Evolutionary conservation across 2,888 invertebrate genomes (phyloP).

Genomic region (Rhopalosiphum nymphaeae): DNA sequence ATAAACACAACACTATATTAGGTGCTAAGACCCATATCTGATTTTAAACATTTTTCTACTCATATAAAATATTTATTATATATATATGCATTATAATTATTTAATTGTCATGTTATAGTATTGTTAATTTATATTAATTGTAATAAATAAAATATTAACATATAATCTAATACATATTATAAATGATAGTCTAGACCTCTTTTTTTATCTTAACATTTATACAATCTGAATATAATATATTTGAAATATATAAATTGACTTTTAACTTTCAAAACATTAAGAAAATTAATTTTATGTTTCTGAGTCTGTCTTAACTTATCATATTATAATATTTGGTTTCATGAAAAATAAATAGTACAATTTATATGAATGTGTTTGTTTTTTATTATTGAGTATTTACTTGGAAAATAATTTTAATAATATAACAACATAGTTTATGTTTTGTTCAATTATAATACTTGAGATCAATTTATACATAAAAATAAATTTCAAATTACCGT

Average conservation of each 20-base stretch:
- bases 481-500: neutral
- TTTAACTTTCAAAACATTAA: neutral
- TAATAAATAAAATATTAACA: neutral
- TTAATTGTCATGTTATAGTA: neutral
- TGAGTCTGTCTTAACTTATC: neutral
- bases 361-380: neutral
- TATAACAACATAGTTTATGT: neutral
- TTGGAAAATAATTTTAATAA: neutral
- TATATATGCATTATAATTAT: neutral
- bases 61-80: neutral
- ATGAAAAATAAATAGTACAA: neutral
- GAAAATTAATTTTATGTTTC: neutral
- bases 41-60: neutral
- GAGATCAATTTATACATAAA: constrained; percentile 49
- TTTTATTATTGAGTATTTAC: neutral
- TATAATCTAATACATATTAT: neutral
- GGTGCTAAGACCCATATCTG: neutral
- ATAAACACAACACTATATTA: neutral
- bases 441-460: constrained; percentile 45
- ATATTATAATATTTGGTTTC: neutral
- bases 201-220: constrained; percentile 11
- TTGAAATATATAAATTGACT: neutral
- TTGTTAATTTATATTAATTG: neutral
- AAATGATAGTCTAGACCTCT: neutral
- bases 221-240: neutral